Percentiles rank a stretch among this genome's conserved stretches.
Evolutionary conservation across 2,888 invertebrate genomes (phyloP).

Genomic region (Xanthorhoe spadicearia): DNA sequence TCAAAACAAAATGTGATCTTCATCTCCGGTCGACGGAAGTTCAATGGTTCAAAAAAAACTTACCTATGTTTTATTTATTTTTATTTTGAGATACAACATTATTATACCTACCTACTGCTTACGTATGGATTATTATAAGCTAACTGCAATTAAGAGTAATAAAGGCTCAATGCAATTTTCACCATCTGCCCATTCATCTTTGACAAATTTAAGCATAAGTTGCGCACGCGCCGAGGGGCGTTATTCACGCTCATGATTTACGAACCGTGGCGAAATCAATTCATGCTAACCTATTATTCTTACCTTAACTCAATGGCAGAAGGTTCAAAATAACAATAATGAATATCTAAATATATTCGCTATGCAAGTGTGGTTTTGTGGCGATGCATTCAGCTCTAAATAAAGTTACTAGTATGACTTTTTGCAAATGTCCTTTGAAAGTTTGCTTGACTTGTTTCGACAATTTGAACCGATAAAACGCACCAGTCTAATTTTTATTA

Average conservation of each 20-base stretch:
- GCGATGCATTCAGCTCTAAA: slow-evolving; percentile 4
- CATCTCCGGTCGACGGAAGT: too few species aligned
- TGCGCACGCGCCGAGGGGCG: slow-evolving; percentile 58
- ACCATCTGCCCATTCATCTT: slow-evolving; percentile 40
- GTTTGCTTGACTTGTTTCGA: neutral
- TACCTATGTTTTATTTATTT: too few species aligned
- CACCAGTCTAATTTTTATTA: neutral
- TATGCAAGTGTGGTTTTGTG: slow-evolving; percentile 9
- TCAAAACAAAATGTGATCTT: too few species aligned
- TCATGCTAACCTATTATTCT: slow-evolving; percentile 48
- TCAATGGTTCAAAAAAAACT: too few species aligned
- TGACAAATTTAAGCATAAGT: slow-evolving; percentile 46
- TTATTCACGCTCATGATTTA: slow-evolving; percentile 64
- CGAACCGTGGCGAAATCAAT: slow-evolving; percentile 56
- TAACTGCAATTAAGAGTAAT: neutral
- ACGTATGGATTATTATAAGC: too few species aligned
- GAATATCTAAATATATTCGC: slow-evolving; percentile 14
- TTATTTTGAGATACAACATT: too few species aligned
- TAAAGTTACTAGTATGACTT: slow-evolving; percentile 2
- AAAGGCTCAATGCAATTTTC: neutral
- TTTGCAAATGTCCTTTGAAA: neutral
- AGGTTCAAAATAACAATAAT: slow-evolving; percentile 16
- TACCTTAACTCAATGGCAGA: slow-evolving; percentile 33
- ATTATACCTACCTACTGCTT: too few species aligned
- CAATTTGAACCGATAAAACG: neutral